These are phyloP conservation scores for Parapristionchus giblindavisi DNA, from an alignment of 2,888 invertebrate genomes.

Conservation along the genomic window DNA sequence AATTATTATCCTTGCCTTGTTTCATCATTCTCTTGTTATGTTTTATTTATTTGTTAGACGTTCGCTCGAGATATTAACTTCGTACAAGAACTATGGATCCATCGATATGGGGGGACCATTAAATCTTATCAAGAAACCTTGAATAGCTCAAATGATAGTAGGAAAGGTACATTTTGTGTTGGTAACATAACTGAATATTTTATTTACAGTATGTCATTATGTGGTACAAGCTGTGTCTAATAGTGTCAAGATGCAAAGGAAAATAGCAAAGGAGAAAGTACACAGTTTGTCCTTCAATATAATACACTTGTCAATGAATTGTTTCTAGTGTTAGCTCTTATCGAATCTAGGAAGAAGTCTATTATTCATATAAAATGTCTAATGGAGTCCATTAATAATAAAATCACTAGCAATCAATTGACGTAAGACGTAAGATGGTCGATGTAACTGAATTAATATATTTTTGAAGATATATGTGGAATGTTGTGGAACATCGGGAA, in stretches of 20 bases:
- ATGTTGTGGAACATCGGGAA: constrained; percentile 4
- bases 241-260: not conserved
- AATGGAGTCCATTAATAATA: not conserved
- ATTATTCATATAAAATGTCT: not conserved
- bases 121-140: too few relatives aligned
- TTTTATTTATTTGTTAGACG: constrained; percentile 2
- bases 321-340: not conserved
- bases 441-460: too few relatives aligned
- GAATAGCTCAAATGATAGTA: too few relatives aligned
- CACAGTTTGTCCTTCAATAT: not conserved
- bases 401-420: not conserved
- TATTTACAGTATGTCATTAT: too few relatives aligned
- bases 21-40: not conserved
- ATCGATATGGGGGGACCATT: not conserved
- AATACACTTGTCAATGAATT: not conserved
- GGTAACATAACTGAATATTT: too few relatives aligned
- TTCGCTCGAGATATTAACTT: not conserved
- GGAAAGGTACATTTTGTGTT: too few relatives aligned
- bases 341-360: constrained; percentile 8
- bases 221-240: too few relatives aligned
- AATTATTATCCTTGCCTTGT: not conserved
- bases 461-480: constrained; percentile 23
- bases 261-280: not conserved
- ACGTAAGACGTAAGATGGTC: constrained; percentile 4
- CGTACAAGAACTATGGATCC: constrained; percentile 2